These are phyloP conservation scores for Cordilura impudica DNA, from an alignment of 2,888 invertebrate species.

Conservation along the genomic window DNA sequence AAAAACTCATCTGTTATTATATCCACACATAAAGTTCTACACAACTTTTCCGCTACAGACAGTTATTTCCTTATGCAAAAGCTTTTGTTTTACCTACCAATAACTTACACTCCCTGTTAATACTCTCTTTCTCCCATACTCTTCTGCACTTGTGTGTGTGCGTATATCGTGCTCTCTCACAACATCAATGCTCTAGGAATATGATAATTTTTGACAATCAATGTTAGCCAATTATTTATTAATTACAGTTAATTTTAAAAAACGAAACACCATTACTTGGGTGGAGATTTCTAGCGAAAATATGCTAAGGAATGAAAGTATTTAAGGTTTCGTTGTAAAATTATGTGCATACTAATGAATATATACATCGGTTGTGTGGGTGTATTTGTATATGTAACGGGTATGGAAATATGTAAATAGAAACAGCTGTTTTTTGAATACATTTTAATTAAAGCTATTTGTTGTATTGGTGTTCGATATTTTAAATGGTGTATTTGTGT, in stretches of 20 bases:
- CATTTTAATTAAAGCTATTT: not conserved
- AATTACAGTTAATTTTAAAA: constrained; percentile 64
- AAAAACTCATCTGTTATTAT: no score
- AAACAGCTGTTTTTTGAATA: not conserved
- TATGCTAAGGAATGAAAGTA: no score
- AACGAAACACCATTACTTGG: no score
- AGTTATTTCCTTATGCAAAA: not conserved
- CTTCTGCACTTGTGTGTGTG: not conserved
- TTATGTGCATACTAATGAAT: no score
- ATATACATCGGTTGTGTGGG: no score
- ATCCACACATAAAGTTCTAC: no score
- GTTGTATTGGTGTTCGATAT: not conserved
- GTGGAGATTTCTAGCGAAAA: no score
- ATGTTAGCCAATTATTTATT: constrained; percentile 66
- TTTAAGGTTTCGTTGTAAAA: no score
- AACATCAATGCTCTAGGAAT: not conserved
- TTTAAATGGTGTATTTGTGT: not conserved
- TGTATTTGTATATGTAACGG: no score
- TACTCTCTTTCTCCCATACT: not conserved
- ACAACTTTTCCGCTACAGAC: not conserved
- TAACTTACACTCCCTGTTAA: not conserved
- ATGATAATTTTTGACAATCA: constrained; percentile 63
- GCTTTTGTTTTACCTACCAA: not conserved
- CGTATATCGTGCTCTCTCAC: not conserved
- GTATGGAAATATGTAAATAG: no score